phyloP scores from a whole-genome alignment of 2,113 vertebrate species.

The Platysternon megacephalum region DNA sequence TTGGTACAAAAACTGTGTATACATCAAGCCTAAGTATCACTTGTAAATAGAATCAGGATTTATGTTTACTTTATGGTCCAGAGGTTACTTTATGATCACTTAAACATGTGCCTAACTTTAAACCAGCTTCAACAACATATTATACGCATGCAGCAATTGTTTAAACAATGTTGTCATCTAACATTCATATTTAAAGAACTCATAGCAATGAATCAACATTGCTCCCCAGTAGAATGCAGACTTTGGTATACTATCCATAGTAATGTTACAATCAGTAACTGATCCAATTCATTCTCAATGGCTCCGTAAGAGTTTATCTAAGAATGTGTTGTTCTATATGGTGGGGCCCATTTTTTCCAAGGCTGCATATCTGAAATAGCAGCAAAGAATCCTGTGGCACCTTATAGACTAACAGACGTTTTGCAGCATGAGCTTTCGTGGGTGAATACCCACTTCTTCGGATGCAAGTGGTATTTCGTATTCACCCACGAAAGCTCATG shows the following conservation, averaged over 20 bases:
- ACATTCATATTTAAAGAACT: conserved; percentile 58
- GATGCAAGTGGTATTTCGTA: no score
- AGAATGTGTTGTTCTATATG: conserved; percentile 64
- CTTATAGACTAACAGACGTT: no score
- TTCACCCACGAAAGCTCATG: no score
- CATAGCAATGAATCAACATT: conserved; percentile 38
- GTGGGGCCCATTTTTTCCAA: conserved; percentile 55
- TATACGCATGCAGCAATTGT: not conserved
- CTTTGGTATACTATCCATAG: conserved; percentile 56
- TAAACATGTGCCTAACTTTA: not conserved
- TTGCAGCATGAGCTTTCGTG: no score
- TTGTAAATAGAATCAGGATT: not conserved
- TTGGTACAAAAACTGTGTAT: not conserved
- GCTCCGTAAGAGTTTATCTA: not conserved
- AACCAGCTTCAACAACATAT: not conserved
- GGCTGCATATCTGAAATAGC: conserved; percentile 42
- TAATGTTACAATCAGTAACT: conserved; percentile 61
- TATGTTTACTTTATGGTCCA: not conserved
- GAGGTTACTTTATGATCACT: not conserved
- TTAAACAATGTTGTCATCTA: not conserved
- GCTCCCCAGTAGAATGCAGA: conserved; percentile 54
- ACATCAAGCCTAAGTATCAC: not conserved
- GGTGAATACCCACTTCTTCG: no score
- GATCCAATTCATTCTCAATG: conserved; percentile 50
- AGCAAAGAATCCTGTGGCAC: no score